These are phyloP conservation scores for Xenops minutus DNA, from an alignment of 2,797 vertebrate species.

Conservation along the genomic window DNA sequence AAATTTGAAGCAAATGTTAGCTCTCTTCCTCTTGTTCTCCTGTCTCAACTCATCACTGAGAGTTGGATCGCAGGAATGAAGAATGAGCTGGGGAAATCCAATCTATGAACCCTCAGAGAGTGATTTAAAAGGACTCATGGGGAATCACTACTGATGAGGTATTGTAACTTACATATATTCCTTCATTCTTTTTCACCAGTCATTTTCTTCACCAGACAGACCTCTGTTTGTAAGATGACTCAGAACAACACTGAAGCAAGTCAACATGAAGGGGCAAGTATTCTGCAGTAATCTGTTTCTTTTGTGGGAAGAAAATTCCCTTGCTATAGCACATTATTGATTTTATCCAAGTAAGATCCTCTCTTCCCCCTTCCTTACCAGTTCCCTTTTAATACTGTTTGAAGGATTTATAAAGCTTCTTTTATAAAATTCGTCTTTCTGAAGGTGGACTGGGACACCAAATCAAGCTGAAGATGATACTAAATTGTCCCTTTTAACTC, in stretches of 20 bases:
- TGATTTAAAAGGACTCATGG: neutral
- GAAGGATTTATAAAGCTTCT: neutral
- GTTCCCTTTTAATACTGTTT: neutral
- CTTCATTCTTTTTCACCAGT: neutral
- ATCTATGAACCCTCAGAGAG: neutral
- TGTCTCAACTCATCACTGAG: neutral
- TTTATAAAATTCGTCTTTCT: neutral
- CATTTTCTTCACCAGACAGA: neutral
- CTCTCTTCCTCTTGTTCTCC: neutral
- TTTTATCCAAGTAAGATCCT: neutral
- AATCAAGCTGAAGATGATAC: neutral
- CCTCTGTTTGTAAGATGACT: neutral
- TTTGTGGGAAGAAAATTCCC: neutral
- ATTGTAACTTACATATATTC: neutral
- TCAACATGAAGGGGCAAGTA: neutral
- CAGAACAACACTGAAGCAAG: neutral
- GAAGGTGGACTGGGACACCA: rapidly evolving
- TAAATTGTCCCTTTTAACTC: neutral
- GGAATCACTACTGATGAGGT: neutral
- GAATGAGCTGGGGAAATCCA: neutral
- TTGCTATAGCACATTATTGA: neutral
- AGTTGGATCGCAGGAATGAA: neutral
- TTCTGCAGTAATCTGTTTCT: neutral
- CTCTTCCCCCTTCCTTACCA: rapidly evolving
- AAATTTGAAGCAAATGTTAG: neutral